Conservation (phyloP, 92 coral and sea anemone genomes). For the Hydrozoanthus gracilis region DNA sequence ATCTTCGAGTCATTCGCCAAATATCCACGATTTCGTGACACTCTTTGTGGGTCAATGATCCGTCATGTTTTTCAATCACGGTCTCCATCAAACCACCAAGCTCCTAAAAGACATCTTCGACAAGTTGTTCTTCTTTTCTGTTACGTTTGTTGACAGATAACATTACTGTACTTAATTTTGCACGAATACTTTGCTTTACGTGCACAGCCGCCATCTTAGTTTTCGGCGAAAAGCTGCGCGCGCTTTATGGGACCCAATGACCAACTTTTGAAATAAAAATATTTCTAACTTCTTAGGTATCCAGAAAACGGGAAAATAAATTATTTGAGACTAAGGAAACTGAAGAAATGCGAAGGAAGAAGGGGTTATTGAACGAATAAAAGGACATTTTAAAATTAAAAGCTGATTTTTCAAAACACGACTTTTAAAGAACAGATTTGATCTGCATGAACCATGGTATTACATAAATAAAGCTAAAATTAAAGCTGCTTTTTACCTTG, state of each 20-base stretch:
- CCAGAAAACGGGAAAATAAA: background rate
- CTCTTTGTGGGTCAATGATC: constrained; percentile 30
- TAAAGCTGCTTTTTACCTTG: no score
- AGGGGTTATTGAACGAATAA: background rate
- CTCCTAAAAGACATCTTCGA: constrained; percentile 35
- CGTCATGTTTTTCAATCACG: constrained; percentile 30
- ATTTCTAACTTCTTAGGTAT: background rate
- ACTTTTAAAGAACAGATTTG: no score
- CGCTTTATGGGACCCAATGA: background rate
- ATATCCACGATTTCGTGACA: constrained; percentile 41
- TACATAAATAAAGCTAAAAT: no score
- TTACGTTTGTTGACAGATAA: background rate
- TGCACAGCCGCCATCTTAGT: constrained; percentile 16
- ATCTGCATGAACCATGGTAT: no score
- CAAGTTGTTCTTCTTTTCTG: constrained; percentile 21
- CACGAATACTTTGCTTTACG: constrained; percentile 1
- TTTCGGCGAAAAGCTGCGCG: background rate
- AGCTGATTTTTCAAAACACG: no score
- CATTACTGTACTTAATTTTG: background rate
- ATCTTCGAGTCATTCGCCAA: constrained; percentile 44
- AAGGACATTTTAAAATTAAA: background rate
- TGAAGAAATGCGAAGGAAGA: background rate
- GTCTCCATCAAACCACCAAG: constrained; percentile 37
- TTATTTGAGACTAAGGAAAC: background rate
- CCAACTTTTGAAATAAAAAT: background rate